A percentile compares a stretch with the other conserved stretches of the same genome.
These are phyloP conservation scores for Anas georgica DNA, from an alignment of 2,797 vertebrate genomes.

Conservation along the genomic window DNA sequence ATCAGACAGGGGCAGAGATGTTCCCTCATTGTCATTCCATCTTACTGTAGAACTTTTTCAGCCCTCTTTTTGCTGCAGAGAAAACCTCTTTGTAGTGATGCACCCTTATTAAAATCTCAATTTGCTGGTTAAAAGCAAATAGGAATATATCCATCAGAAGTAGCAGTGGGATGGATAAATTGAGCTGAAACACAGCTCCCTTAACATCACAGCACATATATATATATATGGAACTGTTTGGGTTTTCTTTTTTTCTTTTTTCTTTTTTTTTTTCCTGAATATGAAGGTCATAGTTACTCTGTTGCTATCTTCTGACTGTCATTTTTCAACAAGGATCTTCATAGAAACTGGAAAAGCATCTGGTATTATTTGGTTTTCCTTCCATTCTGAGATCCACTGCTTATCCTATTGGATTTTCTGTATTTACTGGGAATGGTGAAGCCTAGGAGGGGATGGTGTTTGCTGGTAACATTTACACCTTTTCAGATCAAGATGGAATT, in stretches of 20 bases:
- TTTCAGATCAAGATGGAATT: background rate
- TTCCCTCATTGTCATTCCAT: background rate
- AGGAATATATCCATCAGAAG: background rate
- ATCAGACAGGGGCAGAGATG: background rate
- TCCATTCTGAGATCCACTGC: background rate
- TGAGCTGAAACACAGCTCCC: background rate
- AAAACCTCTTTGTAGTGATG: background rate
- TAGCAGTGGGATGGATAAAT: constrained; percentile 1
- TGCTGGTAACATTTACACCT: background rate
- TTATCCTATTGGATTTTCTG: background rate
- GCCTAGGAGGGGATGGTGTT: background rate
- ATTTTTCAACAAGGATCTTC: background rate
- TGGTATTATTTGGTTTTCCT: background rate
- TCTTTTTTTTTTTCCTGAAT: background rate
- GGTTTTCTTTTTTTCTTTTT: background rate
- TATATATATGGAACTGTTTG: background rate
- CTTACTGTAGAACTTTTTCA: background rate
- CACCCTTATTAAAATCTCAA: background rate
- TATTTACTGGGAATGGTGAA: background rate
- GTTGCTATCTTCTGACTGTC: background rate
- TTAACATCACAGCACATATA: background rate
- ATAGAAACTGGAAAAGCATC: background rate
- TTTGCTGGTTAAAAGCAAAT: background rate
- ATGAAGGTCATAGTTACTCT: background rate
- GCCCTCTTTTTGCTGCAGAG: background rate